These are phyloP conservation scores for Canis aureus DNA, from an alignment of 2,113 vertebrate species.

Conservation along the genomic window DNA sequence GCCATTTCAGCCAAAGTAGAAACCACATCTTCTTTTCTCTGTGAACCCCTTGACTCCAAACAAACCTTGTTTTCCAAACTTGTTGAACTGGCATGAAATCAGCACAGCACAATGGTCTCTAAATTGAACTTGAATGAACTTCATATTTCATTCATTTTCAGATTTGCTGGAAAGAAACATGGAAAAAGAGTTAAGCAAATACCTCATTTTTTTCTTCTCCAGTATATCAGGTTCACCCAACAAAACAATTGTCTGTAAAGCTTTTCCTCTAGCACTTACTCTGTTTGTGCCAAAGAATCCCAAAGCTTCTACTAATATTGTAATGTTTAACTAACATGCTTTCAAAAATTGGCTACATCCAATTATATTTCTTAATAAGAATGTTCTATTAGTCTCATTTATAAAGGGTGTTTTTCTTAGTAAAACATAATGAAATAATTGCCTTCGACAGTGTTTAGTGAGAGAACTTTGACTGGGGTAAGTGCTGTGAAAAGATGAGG, in stretches of 20 bases:
- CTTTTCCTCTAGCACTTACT: neutral
- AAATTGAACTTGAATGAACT: slow-evolving; percentile 20
- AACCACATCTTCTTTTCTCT: neutral
- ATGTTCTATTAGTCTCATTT: neutral
- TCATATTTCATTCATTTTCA: slow-evolving; percentile 17
- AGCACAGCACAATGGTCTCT: neutral
- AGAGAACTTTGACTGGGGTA: neutral
- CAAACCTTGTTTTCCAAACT: neutral
- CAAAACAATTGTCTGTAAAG: neutral
- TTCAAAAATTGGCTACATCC: neutral
- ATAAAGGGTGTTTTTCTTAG: neutral
- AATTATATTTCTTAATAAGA: slow-evolving; percentile 4
- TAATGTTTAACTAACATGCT: neutral
- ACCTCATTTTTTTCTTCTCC: neutral
- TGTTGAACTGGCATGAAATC: neutral
- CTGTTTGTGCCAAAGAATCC: neutral
- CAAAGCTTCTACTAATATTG: neutral
- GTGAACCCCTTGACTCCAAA: neutral
- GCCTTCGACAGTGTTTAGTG: neutral
- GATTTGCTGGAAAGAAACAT: neutral
- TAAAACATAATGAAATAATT: neutral
- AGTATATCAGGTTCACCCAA: neutral
- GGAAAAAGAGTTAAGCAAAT: neutral
- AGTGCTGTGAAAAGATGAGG: neutral
- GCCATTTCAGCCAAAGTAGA: neutral